These are phyloP conservation scores for Drosophila longiperda DNA, from an alignment of 2,888 invertebrate genomes.

Conservation along the genomic window DNA sequence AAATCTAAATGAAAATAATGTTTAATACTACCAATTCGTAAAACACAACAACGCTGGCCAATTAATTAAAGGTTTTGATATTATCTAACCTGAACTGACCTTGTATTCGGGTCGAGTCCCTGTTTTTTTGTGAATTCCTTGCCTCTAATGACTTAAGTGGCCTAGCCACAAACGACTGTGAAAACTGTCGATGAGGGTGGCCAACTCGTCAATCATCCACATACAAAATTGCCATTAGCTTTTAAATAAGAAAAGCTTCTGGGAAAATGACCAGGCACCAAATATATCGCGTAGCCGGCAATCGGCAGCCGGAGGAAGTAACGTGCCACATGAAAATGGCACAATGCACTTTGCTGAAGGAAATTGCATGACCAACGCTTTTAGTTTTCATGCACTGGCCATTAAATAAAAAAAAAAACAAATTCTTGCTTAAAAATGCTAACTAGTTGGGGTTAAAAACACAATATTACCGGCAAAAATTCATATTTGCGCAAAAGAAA, in stretches of 20 bases:
- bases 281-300: slow-evolving; percentile 5
- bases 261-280: slow-evolving; percentile 30
- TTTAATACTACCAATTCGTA: slow-evolving; percentile 21
- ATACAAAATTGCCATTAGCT: slow-evolving; percentile 54
- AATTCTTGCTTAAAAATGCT: slow-evolving; percentile 27
- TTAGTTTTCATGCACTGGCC: slow-evolving; percentile 35
- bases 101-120: slow-evolving; percentile 31
- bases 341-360: slow-evolving; percentile 62
- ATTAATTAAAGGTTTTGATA: slow-evolving; percentile 43
- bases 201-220: slow-evolving; percentile 53
- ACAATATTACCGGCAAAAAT: slow-evolving; percentile 21
- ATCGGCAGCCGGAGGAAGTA: neutral
- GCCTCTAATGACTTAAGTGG: slow-evolving; percentile 44
- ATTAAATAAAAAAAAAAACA: slow-evolving; percentile 16
- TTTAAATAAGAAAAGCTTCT: slow-evolving; percentile 32
- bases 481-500: neutral
- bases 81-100: slow-evolving; percentile 52
- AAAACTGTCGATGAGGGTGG: slow-evolving; percentile 38
- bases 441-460: slow-evolving; percentile 5
- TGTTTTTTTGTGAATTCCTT: neutral
- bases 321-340: slow-evolving; percentile 31
- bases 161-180: neutral
- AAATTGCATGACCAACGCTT: slow-evolving; percentile 64
- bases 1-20: slow-evolving; percentile 32
- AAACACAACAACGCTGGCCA: slow-evolving; percentile 17